These are phyloP conservation scores for Orientallactaga sibirica DNA, from an alignment of 2,797 vertebrate genomes.

Conservation along the genomic window DNA sequence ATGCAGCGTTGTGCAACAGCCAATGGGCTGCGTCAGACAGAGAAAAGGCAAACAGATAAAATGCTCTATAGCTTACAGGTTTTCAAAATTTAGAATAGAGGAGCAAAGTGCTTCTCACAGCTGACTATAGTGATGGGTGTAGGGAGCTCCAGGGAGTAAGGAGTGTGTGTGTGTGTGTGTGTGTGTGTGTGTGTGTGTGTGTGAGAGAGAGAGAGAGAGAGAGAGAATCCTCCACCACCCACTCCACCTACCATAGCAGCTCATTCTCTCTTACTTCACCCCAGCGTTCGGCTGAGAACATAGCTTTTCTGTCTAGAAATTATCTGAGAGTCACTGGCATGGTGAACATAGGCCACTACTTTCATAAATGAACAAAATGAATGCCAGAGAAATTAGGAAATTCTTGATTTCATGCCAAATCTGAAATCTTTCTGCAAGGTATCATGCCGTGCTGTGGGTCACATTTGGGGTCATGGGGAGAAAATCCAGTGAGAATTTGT, in stretches of 20 bases:
- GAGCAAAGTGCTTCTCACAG: not conserved
- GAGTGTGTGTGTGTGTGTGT: fast-evolving
- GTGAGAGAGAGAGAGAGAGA: no score
- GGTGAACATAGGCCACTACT: not conserved
- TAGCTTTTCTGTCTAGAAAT: slow-evolving; percentile 27
- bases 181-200: no score
- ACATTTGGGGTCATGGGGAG: not conserved
- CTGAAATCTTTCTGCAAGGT: not conserved
- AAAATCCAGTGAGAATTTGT: not conserved
- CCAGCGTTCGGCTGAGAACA: not conserved
- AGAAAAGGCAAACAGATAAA: not conserved
- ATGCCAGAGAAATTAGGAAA: not conserved
- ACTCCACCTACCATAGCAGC: not conserved
- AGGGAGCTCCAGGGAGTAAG: not conserved
- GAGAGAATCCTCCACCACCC: not conserved
- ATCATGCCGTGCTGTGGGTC: not conserved
- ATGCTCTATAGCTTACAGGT: not conserved
- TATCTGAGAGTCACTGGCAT: not conserved
- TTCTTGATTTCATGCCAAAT: not conserved
- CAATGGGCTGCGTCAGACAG: not conserved
- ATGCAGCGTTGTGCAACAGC: not conserved
- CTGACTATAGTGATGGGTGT: not conserved
- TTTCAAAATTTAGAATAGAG: not conserved
- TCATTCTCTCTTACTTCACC: not conserved
- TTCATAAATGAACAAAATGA: slow-evolving; percentile 26